Conservation (phyloP, 2,113 vertebrate genomes). For the Podiceps cristatus region DNA sequence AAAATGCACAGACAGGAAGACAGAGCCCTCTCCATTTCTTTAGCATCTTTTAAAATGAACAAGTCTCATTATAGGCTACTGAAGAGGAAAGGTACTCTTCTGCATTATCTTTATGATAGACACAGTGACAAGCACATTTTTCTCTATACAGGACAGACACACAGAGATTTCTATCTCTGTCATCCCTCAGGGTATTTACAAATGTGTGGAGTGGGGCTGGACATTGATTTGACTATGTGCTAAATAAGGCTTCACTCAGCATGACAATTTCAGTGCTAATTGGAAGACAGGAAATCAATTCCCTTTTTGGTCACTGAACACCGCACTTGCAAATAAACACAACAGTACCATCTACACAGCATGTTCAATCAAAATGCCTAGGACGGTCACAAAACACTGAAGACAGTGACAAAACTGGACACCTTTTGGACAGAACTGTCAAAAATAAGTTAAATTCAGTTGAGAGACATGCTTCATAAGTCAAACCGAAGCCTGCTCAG, state of each 20-base stretch:
- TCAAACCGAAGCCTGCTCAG: not conserved
- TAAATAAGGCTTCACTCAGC: not conserved
- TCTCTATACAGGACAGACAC: not conserved
- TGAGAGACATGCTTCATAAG: rapidly evolving
- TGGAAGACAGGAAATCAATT: not conserved
- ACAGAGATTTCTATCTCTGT: not conserved
- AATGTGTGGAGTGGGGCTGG: not conserved
- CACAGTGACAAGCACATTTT: not conserved
- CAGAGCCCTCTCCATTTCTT: not conserved
- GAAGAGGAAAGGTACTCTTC: not conserved
- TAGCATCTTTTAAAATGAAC: not conserved
- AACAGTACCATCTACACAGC: not conserved
- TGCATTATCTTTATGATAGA: not conserved
- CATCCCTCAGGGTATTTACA: not conserved
- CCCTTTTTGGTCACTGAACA: not conserved
- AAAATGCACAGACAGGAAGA: not conserved
- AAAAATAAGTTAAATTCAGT: not conserved
- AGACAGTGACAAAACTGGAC: not conserved
- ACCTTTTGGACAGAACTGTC: not conserved
- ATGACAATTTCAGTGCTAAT: not conserved
- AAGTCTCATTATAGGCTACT: not conserved
- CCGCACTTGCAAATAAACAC: not conserved
- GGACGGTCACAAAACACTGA: not conserved
- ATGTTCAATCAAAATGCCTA: not conserved
- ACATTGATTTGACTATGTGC: not conserved